Evolutionary conservation across 2,888 invertebrate genomes (phyloP).

Genomic region (Hesperia comma): DNA sequence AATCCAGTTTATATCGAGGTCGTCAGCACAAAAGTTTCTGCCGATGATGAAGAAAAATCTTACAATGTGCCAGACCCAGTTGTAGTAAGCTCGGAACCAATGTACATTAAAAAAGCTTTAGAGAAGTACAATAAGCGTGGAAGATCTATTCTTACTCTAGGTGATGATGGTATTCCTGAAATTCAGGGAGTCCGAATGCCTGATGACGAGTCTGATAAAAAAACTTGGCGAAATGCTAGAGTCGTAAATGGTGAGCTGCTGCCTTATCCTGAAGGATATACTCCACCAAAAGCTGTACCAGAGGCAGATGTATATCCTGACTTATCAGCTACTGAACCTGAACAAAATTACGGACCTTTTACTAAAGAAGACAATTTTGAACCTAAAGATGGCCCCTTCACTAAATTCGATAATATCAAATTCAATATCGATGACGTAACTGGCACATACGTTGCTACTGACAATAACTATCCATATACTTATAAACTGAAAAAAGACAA

Average conservation of each 20-base stretch:
- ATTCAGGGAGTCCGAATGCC: conserved; percentile 93
- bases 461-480: conserved; percentile 59
- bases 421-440: conserved; percentile 60
- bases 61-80: conserved; percentile 87
- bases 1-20: conserved; percentile 83
- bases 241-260: conserved; percentile 93
- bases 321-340: conserved; percentile 56
- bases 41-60: conserved; percentile 70
- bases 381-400: conserved; percentile 83
- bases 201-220: conserved; percentile 92
- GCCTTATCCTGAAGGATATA: conserved; percentile 88
- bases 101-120: conserved; percentile 82
- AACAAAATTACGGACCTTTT: conserved; percentile 83
- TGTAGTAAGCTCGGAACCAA: conserved; percentile 86
- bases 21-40: conserved; percentile 76
- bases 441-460: conserved; percentile 51
- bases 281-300: conserved; percentile 85
- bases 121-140: conserved; percentile 85
- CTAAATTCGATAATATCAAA: conserved; percentile 83
- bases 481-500: conserved; percentile 76
- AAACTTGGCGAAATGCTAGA: conserved; percentile 94
- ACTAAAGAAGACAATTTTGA: conserved; percentile 85
- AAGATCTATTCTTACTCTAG: conserved; percentile 86
- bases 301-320: conserved; percentile 82
- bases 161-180: conserved; percentile 89